phyloP scores from a whole-genome alignment of 2,797 vertebrate species.

The Thalassophryne amazonica region DNA sequence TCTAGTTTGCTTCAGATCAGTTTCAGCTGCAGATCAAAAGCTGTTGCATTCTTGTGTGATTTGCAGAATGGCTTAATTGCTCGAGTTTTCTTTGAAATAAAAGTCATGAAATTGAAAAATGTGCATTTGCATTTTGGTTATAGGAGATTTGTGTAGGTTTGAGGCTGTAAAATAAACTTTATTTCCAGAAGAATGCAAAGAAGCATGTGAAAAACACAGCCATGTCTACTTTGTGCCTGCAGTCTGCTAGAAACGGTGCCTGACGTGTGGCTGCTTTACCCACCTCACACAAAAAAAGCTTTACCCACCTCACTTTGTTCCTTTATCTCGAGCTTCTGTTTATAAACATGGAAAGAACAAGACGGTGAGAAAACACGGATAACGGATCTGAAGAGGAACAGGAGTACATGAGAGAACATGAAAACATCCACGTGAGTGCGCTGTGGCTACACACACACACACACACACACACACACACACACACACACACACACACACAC shows the following conservation, averaged over 20 bases:
- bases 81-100: no score
- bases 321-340: constrained; percentile 73
- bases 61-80: no score
- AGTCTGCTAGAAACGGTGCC: constrained; percentile 26
- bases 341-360: constrained; percentile 86
- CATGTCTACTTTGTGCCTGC: no score
- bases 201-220: neutral
- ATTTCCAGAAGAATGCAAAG: neutral
- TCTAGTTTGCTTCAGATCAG: no score
- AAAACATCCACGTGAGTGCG: constrained; percentile 21
- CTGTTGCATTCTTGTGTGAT: no score
- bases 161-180: neutral
- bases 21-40: no score
- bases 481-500: neutral
- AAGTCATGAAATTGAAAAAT: no score
- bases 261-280: constrained; percentile 35
- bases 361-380: constrained; percentile 68
- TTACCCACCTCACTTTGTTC: constrained; percentile 16
- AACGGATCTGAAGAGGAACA: constrained; percentile 26
- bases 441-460: neutral
- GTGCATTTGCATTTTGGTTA: no score
- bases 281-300: constrained; percentile 22
- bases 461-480: neutral
- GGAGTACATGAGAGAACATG: neutral
- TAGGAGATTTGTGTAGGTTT: neutral